Percentiles rank a stretch among this genome's conserved stretches.
These are phyloP conservation scores for Chirona hameri DNA, from an alignment of 2,888 invertebrate species.

Conservation along the genomic window DNA sequence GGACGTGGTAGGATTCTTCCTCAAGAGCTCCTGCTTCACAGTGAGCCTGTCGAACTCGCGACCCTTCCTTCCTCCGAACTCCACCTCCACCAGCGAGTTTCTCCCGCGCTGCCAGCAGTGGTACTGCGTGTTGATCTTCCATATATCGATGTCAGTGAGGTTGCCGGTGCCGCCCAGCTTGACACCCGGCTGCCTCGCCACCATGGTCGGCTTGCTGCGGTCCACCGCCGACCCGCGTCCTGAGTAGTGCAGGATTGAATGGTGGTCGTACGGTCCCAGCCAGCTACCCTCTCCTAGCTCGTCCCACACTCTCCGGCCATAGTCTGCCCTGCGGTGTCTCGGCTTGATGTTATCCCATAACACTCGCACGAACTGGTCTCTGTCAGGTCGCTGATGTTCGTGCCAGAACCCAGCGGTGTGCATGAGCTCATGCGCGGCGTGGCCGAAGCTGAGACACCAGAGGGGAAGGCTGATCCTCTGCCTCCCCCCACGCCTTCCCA, in stretches of 20 bases:
- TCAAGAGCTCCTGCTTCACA: too few species aligned
- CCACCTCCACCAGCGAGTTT: neutral
- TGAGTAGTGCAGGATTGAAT: conserved; percentile 37
- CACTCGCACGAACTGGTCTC: neutral
- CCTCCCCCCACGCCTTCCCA: neutral
- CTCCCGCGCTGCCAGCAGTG: neutral
- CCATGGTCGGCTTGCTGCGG: conserved; percentile 27
- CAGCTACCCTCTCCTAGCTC: neutral
- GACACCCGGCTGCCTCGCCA: conserved; percentile 29
- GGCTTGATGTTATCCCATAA: conserved; percentile 9
- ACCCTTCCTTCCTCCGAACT: neutral
- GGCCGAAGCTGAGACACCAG: neutral
- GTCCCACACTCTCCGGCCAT: neutral
- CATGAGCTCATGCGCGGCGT: conserved; percentile 10
- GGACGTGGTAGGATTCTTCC: too few species aligned
- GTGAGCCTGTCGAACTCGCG: too few species aligned
- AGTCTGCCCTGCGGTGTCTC: neutral
- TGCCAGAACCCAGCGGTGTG: conserved; percentile 10
- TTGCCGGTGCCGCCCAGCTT: conserved; percentile 36
- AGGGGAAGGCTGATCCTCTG: neutral
- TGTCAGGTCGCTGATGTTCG: conserved; percentile 1
- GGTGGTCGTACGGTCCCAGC: neutral
- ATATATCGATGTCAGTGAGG: conserved; percentile 2
- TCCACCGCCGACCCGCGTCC: conserved; percentile 34
- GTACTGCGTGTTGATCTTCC: conserved; percentile 31